Evolutionary conservation across 2,888 invertebrate species (phyloP), one percentile per base, ranked within the genome.

Genomic region (Sarcophaga variegata): DNA sequence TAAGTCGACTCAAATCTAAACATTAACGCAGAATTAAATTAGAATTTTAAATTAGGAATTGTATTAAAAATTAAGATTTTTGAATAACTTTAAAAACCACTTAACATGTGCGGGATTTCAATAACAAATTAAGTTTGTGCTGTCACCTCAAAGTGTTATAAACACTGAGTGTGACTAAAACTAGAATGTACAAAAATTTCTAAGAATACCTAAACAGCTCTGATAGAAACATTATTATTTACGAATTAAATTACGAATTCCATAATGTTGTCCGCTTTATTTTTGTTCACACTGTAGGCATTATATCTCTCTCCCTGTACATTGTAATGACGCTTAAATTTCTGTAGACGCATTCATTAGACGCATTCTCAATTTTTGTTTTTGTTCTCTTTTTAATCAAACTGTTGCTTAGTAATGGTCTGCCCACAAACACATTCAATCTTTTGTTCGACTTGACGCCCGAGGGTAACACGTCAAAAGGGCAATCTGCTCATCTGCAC

Each of bases 371-470:
- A 49, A 3, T 20, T 62, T 83, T 37, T 70, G 6, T 0, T 37
- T 37, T 37, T 37, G 0, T 37, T 6, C 6, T 37, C 8, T 37
- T 37, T 37, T 37, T 37, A 37, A 64, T 79, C 62, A 62, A 83
- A 37, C 78, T 83, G 83, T 83, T 83, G 79, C 79, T 79, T 74
- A 45, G 59, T 63, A n/a, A 76, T 82, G 12, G 62, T 27, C 17
- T 37, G 14, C 0, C 37, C 37, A 62, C n/a, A 4, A 37, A 25
- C 60, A 27, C 27, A 66, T 12, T n/a, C n/a, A 66, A 27, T 59
- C 20, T 27, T 12, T 11, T 45, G n/a, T 54, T 4, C 17, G 12
- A 5, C 17, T 54, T 17, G 14, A 14, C 14, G 12, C 54, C 54
- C 5, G 4, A 14, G 17, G 54, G 12, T 54, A 54, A 54, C 54